phyloP scores from a whole-genome alignment of 2,797 vertebrate species.

The Eospalax fontanierii region DNA sequence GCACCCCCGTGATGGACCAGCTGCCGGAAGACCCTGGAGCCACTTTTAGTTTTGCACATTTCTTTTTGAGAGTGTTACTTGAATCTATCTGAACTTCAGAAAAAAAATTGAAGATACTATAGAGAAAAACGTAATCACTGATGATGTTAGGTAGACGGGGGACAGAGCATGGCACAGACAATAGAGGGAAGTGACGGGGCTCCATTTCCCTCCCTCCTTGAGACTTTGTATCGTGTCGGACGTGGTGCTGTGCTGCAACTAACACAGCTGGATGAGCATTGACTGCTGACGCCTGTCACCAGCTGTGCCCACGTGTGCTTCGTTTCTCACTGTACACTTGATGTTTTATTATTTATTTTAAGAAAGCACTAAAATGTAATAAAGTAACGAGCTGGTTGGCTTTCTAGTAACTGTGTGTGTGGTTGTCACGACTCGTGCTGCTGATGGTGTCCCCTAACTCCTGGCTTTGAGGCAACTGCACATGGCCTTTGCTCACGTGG shows the following conservation, averaged over 20 bases:
- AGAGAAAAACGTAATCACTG: not conserved
- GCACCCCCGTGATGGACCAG: not conserved
- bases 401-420: constrained; percentile 84
- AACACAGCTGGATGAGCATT: constrained; percentile 92
- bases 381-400: constrained; percentile 94
- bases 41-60: constrained; percentile 87
- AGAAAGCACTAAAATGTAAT: constrained; percentile 95
- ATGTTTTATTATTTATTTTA: constrained; percentile 96
- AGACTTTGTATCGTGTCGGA: constrained; percentile 88
- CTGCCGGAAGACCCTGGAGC: constrained; percentile 61
- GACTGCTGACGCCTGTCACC: constrained; percentile 83
- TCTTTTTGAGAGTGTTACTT: constrained; percentile 89
- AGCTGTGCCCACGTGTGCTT: constrained; percentile 91
- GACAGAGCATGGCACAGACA: constrained; percentile 71
- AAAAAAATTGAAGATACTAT: constrained; percentile 8
- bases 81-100: constrained; percentile 84
- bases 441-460: not conserved
- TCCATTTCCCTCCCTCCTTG: constrained; percentile 74
- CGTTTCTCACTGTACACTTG: constrained; percentile 91
- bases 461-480: not conserved
- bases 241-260: constrained; percentile 72
- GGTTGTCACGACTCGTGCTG: constrained; percentile 71
- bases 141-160: not conserved
- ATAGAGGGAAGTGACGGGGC: constrained; percentile 80
- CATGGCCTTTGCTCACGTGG: not conserved